Conservation (phyloP, 2,888 invertebrate genomes). For the Eumerus sabulonum region DNA sequence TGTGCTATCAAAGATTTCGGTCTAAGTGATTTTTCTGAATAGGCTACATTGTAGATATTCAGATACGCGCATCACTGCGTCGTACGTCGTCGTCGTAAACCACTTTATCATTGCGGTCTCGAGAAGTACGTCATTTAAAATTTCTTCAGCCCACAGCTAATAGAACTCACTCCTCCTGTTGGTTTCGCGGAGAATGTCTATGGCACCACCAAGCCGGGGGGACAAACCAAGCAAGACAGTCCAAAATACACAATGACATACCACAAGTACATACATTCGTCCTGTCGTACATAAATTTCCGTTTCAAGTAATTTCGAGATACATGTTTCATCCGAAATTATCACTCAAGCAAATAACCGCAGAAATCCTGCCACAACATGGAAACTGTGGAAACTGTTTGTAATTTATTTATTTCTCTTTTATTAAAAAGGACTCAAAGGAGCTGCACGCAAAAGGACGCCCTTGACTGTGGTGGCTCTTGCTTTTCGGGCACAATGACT, state of each 20-base stretch:
- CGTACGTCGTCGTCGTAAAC: no score
- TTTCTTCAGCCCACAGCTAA: no score
- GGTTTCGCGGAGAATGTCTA: constrained; percentile 25
- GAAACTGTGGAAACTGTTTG: constrained; percentile 39
- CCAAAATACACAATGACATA: constrained; percentile 34
- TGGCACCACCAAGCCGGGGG: constrained; percentile 14
- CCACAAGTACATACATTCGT: no score
- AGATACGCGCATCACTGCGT: no score
- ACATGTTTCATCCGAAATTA: constrained; percentile 64
- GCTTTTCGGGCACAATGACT: constrained; percentile 33
- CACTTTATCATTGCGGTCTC: no score
- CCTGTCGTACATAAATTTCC: constrained; percentile 38
- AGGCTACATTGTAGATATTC: no score
- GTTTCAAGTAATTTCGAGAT: constrained; percentile 29
- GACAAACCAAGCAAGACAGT: constrained; percentile 7
- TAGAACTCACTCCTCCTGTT: no score
- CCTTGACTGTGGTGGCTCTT: constrained; percentile 18
- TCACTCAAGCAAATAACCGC: constrained; percentile 64
- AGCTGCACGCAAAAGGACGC: neutral
- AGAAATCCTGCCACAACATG: constrained; percentile 47
- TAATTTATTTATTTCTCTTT: constrained; percentile 9
- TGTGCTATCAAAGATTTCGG: no score
- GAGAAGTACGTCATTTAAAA: no score
- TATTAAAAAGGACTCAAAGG: constrained; percentile 40
- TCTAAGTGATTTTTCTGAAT: no score